phyloP scores from a whole-genome alignment of 2,797 vertebrate species.

The Sphaeramia orbicularis region DNA sequence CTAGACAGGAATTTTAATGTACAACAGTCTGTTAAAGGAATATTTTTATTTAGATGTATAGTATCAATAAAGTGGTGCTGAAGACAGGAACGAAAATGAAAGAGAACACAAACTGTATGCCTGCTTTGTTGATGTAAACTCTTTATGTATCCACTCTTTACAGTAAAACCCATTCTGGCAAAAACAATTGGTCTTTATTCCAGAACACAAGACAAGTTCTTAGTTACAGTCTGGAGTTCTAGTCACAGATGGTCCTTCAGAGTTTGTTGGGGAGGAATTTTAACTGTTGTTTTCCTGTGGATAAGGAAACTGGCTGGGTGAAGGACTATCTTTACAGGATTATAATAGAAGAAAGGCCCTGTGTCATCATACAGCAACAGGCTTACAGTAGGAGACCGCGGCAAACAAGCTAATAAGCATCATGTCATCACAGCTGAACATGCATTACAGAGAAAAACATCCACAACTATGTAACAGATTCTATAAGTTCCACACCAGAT shows the following conservation, averaged over 20 bases:
- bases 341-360: constrained; percentile 2
- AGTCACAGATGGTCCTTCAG: too few relatives aligned
- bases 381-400: neutral
- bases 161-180: neutral
- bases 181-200: constrained; percentile 2
- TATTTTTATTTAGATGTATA: too few relatives aligned
- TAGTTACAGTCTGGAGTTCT: too few relatives aligned
- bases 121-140: neutral
- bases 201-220: neutral
- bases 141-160: neutral
- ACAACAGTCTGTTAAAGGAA: too few relatives aligned
- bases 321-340: constrained; percentile 21
- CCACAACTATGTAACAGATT: neutral
- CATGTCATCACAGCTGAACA: neutral
- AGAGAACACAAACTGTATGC: too few relatives aligned
- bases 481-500: neutral
- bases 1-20: too few relatives aligned
- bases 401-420: neutral
- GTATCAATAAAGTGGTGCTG: too few relatives aligned
- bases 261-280: constrained; percentile 4
- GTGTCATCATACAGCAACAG: neutral
- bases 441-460: neutral
- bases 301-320: neutral
- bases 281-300: constrained; percentile 6
- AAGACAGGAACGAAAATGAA: too few relatives aligned